Base-by-base conservation (phyloP, 2,888 invertebrate genomes). In the Reticulitermes lucifugus region DNA sequence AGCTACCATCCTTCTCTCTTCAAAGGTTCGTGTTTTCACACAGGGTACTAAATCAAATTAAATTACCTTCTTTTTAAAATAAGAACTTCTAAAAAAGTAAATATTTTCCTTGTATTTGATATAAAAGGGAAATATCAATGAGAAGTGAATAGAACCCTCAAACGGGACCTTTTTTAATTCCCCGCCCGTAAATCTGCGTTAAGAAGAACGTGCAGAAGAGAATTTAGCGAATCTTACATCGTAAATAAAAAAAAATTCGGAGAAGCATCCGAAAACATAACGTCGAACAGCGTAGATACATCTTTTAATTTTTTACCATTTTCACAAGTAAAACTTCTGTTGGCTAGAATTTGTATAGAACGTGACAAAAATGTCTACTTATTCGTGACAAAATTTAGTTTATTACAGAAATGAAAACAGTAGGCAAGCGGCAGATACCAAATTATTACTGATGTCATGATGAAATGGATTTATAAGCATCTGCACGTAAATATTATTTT, bases 61-160 rank as follows among this genome's bases (percentile, higher is more conserved):
- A 65, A 14, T 12, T 60, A 60, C 60, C 18, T 60, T 60, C 60
- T 21, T 60, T 60, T 65, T 12, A 25, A n/a, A 65, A 25, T 1
- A 60, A 65, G 65, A 25, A n/a, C n/a, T 65, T 65, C n/a, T 60
- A 35, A 65, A 25, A 65, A 65, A 65, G 65, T 65, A 65, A 65
- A 65, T n/a, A 25, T 65, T n/a, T 9, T 65, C 25, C 12, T 65
- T 55, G 18, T 65, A 25, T 10, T n/a, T 6, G 25, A 25, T n/a
- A n/a, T n/a, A 65, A 65, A 65, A 65, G 65, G 65, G 12, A 65
- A 18, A 25, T 65, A 65, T 65, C 5, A 65, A 65, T 65, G 65
- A 25, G 25, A 65, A 65, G 6, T n/a, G n/a, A 65, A 65, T 65
- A 65, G 65, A 65, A 0, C 7, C 14, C 65, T 10, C 6, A 12